Percentiles rank a stretch among this genome's conserved stretches.
Evolutionary conservation across 2,797 vertebrate genomes (phyloP).

Genomic region (Bovichtus diacanthus): DNA sequence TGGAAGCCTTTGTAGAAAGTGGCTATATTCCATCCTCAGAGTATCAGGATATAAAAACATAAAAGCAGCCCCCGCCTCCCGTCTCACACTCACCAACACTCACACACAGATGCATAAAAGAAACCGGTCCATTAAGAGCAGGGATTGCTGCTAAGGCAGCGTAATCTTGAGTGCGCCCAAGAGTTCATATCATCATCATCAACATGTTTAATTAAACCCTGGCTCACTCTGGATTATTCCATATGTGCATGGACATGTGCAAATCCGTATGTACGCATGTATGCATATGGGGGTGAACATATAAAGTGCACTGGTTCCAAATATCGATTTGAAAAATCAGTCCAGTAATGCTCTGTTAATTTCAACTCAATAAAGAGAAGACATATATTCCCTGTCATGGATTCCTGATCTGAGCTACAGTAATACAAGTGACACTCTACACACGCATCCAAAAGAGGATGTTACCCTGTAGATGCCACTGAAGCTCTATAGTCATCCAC

Average conservation of each 20-base stretch:
- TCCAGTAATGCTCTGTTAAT: slow-evolving; percentile 59
- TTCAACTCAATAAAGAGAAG: slow-evolving; percentile 59
- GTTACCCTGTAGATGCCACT: slow-evolving; percentile 5
- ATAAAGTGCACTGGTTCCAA: slow-evolving; percentile 17
- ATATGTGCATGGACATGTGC: neutral
- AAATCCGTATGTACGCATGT: neutral
- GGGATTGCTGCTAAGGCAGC: slow-evolving; percentile 43
- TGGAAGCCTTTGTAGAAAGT: slow-evolving; percentile 42
- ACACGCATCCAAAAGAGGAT: slow-evolving; percentile 23
- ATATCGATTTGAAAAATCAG: slow-evolving; percentile 55
- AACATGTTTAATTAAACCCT: slow-evolving; percentile 64
- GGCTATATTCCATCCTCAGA: slow-evolving; percentile 19
- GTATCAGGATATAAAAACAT: slow-evolving; percentile 41
- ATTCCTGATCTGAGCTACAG: slow-evolving; percentile 32
- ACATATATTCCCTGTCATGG: slow-evolving; percentile 31
- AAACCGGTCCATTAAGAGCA: slow-evolving; percentile 56
- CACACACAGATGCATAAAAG: slow-evolving; percentile 37
- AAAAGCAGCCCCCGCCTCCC: slow-evolving; percentile 30
- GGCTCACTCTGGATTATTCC: slow-evolving; percentile 41
- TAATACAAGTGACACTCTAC: slow-evolving; percentile 22
- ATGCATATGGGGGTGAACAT: neutral
- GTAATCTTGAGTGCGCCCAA: slow-evolving; percentile 40
- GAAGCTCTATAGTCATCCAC: slow-evolving; percentile 22
- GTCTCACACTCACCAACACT: slow-evolving; percentile 1
- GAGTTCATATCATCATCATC: slow-evolving; percentile 53